phyloP scores from a whole-genome alignment of 2,888 invertebrate species.

The Drosophila maculinotata region DNA sequence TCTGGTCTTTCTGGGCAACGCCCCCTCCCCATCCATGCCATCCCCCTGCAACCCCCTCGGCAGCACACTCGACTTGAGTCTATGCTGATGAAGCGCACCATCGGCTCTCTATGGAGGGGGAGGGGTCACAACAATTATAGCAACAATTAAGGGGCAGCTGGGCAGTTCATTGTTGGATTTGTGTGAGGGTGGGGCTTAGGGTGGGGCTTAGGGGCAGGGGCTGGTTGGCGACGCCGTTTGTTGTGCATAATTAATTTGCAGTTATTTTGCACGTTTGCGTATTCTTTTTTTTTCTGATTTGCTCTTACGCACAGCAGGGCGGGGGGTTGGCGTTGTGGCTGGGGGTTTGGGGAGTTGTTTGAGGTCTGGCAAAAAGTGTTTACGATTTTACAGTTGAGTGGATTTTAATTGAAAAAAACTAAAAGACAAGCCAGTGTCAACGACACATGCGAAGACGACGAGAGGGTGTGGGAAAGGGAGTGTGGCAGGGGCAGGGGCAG shows the following conservation, averaged over 20 bases:
- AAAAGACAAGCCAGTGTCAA: slow-evolving; percentile 74
- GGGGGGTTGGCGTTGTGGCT: neutral
- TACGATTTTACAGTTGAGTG: slow-evolving; percentile 77
- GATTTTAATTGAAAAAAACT: slow-evolving; percentile 72
- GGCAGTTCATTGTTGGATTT: slow-evolving; percentile 53
- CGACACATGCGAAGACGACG: slow-evolving; percentile 51
- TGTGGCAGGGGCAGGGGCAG: neutral
- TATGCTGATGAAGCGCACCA: slow-evolving; percentile 59
- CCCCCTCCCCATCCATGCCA: neutral
- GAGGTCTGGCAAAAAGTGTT: slow-evolving; percentile 58
- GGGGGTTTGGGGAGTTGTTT: neutral
- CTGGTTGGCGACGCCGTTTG: slow-evolving; percentile 49
- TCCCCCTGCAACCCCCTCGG: neutral
- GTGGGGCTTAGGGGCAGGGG: neutral
- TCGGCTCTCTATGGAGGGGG: slow-evolving; percentile 24
- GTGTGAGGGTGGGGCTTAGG: neutral
- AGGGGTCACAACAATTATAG: slow-evolving; percentile 66
- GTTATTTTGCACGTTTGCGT: slow-evolving; percentile 60
- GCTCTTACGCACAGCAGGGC: neutral
- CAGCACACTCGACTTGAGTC: slow-evolving; percentile 23
- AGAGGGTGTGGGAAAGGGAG: neutral
- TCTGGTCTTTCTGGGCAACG: slow-evolving; percentile 24
- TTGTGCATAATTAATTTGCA: slow-evolving; percentile 79
- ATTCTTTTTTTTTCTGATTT: slow-evolving; percentile 8
- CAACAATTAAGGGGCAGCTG: slow-evolving; percentile 75